Percentiles rank a stretch among this genome's conserved stretches.
Conservation (phyloP, 2,888 invertebrate species). For the Hofmannophila pseudospretella region DNA sequence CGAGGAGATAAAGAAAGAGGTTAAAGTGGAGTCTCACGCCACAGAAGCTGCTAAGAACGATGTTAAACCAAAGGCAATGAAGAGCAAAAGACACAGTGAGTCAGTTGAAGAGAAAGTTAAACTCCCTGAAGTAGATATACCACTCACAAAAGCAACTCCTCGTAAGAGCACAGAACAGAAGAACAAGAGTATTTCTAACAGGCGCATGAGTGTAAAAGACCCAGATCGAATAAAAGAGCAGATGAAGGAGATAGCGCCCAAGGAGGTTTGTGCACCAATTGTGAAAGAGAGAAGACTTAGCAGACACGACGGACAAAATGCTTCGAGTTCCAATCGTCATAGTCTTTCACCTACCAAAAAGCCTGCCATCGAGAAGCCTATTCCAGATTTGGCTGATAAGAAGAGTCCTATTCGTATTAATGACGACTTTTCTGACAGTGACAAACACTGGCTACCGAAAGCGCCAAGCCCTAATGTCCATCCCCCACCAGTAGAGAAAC, state of each 20-base stretch:
- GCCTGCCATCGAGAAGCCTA: slow-evolving; percentile 22
- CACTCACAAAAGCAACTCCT: too few species aligned
- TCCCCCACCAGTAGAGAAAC: slow-evolving; percentile 63
- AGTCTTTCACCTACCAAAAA: slow-evolving; percentile 40
- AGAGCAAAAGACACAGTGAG: slow-evolving; percentile 31
- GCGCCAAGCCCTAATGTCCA: slow-evolving; percentile 54
- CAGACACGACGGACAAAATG: slow-evolving; percentile 22
- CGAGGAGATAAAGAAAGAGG: slow-evolving; percentile 73
- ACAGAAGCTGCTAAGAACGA: slow-evolving; percentile 38
- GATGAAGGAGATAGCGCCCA: slow-evolving; percentile 24
- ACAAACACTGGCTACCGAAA: slow-evolving; percentile 62
- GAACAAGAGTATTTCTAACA: slow-evolving; percentile 40
- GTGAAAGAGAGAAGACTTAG: slow-evolving; percentile 28
- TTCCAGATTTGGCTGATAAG: slow-evolving; percentile 31
- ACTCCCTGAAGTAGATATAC: slow-evolving; percentile 28
- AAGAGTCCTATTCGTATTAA: slow-evolving; percentile 36
- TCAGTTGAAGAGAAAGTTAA: slow-evolving; percentile 59
- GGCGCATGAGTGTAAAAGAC: slow-evolving; percentile 24
- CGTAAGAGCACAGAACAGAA: slow-evolving; percentile 42
- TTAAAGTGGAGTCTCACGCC: slow-evolving; percentile 47
- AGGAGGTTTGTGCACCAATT: slow-evolving; percentile 19
- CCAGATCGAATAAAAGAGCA: slow-evolving; percentile 20
- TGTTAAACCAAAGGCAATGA: slow-evolving; percentile 32
- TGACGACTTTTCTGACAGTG: slow-evolving; percentile 44
- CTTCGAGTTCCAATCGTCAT: slow-evolving; percentile 18